Evolutionary conservation across 2,113 vertebrate species (phyloP), one percentile per base, ranked within the genome.

Genomic region (Regulus satrapa): DNA sequence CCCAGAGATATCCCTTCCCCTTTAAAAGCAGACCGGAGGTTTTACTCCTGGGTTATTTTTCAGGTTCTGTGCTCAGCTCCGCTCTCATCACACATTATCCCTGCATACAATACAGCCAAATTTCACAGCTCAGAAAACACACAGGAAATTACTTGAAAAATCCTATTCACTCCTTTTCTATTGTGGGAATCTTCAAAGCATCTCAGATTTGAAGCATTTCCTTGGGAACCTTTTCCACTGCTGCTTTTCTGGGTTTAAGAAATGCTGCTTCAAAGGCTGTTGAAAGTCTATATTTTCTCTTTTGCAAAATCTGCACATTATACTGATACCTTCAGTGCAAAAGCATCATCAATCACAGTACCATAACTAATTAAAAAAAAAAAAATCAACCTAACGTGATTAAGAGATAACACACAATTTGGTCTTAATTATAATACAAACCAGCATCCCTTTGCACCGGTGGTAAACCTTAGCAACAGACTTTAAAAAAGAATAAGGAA

Each of bases 391-490:
- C 72, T 92, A 96, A 98, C 94, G 93, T 40, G 59, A 80, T 95
- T 95, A 97, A 97, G 96, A 96, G 91, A 97, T 67, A 95, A 94
- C 85, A 97, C 81, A 89, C 84, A 80, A 92, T 97, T 97, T 96
- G 93, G 79, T 97, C 94, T 95, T 92, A 87, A 87, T 93, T 94
- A 96, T 94, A 97, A 95, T 93, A 97, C 19, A 96, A 97, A 92
- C 84, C 92, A 97, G 94, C 81, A 96, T 91, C 55, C 46, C 58
- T 98, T 96, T 96, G 92, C 94, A 95, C 82, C 92, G 85, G 88
- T 38, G 46, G 55, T 84, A 97, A 94, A 96, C 90, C 89, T 95
- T 89, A 95, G 94, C 92, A 97, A 93, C 69, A 75, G 72, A 88
- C 63, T 94, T 96, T 96, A 46, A 95, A 91, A 96, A 97, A 94